Conservation (phyloP, 2,113 vertebrate species). For the Antechinus flavipes region DNA sequence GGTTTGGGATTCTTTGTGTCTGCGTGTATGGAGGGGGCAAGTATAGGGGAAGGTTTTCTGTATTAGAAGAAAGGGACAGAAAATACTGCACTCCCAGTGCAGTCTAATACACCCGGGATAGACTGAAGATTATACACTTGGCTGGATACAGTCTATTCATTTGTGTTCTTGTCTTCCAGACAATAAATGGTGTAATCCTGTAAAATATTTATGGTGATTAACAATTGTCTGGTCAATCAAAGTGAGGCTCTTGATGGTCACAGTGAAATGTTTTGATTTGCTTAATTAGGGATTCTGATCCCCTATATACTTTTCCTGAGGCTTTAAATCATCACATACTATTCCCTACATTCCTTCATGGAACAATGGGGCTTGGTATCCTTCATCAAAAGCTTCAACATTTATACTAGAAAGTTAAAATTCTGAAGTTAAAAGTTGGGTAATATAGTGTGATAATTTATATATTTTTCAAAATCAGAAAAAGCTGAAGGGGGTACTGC, state of each 20-base stretch:
- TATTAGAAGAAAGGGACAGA: slow-evolving; percentile 59
- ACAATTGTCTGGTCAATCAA: slow-evolving; percentile 36
- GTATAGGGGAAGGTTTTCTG: slow-evolving; percentile 60
- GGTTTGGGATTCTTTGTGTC: slow-evolving; percentile 10
- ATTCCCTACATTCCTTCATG: slow-evolving; percentile 7
- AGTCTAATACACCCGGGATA: slow-evolving; percentile 17
- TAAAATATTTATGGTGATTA: slow-evolving; percentile 43
- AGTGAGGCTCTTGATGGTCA: slow-evolving; percentile 44
- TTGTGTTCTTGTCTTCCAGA: slow-evolving; percentile 53
- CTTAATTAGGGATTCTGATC: slow-evolving; percentile 22
- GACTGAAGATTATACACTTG: slow-evolving; percentile 35
- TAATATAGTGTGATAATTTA: neutral
- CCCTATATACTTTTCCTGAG: slow-evolving; percentile 15
- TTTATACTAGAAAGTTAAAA: neutral
- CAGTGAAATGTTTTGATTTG: slow-evolving; percentile 55
- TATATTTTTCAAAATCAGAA: neutral
- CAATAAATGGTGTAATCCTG: slow-evolving; percentile 33
- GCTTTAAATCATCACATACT: neutral
- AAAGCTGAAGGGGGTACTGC: neutral
- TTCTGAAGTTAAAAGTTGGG: neutral
- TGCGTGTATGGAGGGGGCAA: neutral
- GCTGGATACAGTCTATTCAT: slow-evolving; percentile 43
- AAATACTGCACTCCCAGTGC: slow-evolving; percentile 53
- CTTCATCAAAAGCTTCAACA: neutral
- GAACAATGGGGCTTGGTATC: neutral